These are phyloP conservation scores for Decapterus maruadsi DNA, from an alignment of 2,797 vertebrate species.

Conservation along the genomic window DNA sequence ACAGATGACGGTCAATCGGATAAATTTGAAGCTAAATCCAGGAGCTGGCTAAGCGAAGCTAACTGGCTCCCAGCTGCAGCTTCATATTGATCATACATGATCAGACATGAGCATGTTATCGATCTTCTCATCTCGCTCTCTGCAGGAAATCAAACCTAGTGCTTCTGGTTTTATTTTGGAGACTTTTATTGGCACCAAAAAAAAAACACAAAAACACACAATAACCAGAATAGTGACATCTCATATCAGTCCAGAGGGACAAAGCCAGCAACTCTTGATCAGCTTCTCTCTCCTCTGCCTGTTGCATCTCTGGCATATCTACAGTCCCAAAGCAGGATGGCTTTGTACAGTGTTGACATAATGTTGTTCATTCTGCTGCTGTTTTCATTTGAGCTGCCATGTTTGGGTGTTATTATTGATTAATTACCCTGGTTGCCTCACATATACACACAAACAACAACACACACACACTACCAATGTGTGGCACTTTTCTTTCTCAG, in stretches of 20 bases:
- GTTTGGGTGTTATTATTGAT: slow-evolving; percentile 35
- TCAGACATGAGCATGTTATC: neutral
- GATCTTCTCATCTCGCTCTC: neutral
- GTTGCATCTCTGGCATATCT: slow-evolving; percentile 18
- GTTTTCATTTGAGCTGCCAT: slow-evolving; percentile 30
- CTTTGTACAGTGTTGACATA: slow-evolving; percentile 36
- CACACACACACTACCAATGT: neutral
- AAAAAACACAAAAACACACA: too few species aligned
- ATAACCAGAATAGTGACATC: neutral
- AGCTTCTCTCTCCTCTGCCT: slow-evolving; percentile 6
- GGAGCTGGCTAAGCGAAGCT: neutral
- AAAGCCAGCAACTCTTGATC: slow-evolving; percentile 35
- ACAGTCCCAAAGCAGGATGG: neutral
- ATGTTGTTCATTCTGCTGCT: slow-evolving; percentile 44
- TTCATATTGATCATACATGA: neutral
- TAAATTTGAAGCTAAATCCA: neutral
- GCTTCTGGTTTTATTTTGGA: neutral
- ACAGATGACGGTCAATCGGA: neutral
- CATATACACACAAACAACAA: neutral
- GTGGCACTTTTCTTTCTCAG: neutral
- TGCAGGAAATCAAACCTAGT: neutral
- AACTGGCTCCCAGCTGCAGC: neutral
- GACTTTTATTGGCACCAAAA: slow-evolving; percentile 14
- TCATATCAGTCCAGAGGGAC: slow-evolving; percentile 52
- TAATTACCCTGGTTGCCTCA: slow-evolving; percentile 24